Evolutionary conservation across 2,113 vertebrate genomes (phyloP), one percentile per base, ranked within the genome.

Genomic region (Nycticebus coucang): DNA sequence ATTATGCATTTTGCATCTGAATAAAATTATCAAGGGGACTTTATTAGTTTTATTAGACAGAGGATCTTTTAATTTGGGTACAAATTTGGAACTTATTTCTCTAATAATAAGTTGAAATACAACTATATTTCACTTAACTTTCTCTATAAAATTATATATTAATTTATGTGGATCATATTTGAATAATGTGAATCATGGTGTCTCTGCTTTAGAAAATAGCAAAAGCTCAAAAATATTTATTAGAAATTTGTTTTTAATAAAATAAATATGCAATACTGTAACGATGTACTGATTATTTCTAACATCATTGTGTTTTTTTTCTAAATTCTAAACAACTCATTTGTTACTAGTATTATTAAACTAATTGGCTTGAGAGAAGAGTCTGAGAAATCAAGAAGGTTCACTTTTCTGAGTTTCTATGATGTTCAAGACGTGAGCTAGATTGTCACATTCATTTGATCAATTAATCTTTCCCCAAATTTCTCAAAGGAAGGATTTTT

Each of bases 131-230:
- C 2, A 78, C 26, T 77, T 71, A 33, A 75, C 10, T 41, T 75
- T 19, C 19, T 80, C 15, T 64, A 5, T 50, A 83, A 87, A 94
- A 69, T 80, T 82, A n/a, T 41, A 21, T 37, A n/a, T 87, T 87
- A 53, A 91, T 78, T 81, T 41, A 60, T 35, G 2, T 91, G 21
- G 75, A 88, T 66, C 91, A 91, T 85, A 77, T 53, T 68, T 91
- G n/a, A 93, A 71, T 45, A 91, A 50, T 91, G 2, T 74, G 5
- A 74, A 26, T 53, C 59, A 62, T 5, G 72, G 6, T 45, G 22
- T 1, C 53, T 80, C 4, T 60, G 1, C 35, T 78, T 37, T 62
- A 88, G 45, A 81, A 86, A 81, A 71, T n/a, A 85, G 22, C 35
- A 72, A 91, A 74, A 74, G 35, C 11, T 83, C 13, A 50, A 77